phyloP scores from a whole-genome alignment of 2,888 invertebrate genomes.

The Branchellion lobata region DNA sequence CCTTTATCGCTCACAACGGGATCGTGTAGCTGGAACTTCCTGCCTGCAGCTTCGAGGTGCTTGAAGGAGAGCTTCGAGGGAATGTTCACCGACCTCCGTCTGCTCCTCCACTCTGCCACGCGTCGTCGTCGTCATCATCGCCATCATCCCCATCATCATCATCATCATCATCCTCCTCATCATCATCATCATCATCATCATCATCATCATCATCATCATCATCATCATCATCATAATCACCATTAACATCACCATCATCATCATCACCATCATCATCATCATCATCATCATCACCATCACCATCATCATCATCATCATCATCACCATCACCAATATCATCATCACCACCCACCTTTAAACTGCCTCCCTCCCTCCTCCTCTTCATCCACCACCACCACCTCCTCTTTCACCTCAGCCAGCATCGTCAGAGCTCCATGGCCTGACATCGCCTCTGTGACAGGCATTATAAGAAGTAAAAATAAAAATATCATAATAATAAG shows the following conservation, averaged over 20 bases:
- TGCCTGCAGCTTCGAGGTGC: too few species aligned
- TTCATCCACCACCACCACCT: too few species aligned
- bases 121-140: neutral
- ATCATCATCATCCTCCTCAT: constrained; percentile 41
- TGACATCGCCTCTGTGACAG: too few species aligned
- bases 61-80: too few species aligned
- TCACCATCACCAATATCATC: constrained; percentile 1
- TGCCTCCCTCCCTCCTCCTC: too few species aligned
- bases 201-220: neutral
- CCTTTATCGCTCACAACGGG: neutral
- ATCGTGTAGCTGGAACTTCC: too few species aligned
- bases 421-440: too few species aligned
- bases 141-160: constrained; percentile 25
- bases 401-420: too few species aligned
- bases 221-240: neutral
- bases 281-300: constrained; percentile 32
- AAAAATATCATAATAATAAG: too few species aligned
- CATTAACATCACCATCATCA: constrained; percentile 32
- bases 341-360: neutral
- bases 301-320: constrained; percentile 13
- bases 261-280: constrained; percentile 42
- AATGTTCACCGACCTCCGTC: too few species aligned
- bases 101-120: too few species aligned
- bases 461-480: too few species aligned
- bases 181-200: constrained; percentile 36